phyloP scores from a whole-genome alignment of 1,140 invertebrate genomes.

The Bombus superbus region DNA sequence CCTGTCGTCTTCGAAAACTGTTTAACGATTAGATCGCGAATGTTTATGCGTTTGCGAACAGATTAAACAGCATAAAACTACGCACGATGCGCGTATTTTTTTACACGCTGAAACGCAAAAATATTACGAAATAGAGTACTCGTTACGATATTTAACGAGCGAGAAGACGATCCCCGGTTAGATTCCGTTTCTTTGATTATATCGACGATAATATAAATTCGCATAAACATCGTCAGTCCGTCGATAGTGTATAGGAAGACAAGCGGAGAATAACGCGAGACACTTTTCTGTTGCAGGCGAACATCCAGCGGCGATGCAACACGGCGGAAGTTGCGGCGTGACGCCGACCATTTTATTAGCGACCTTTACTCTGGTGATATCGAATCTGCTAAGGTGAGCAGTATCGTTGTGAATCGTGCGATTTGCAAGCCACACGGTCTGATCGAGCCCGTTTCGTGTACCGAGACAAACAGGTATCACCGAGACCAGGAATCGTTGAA shows the following conservation, averaged over 20 bases:
- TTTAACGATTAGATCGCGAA: too few relatives aligned
- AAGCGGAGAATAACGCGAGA: not conserved
- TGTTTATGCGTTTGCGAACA: too few relatives aligned
- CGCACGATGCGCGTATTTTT: too few relatives aligned
- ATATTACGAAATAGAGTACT: not conserved
- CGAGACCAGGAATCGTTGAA: not conserved
- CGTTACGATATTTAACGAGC: not conserved
- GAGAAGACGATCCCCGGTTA: not conserved
- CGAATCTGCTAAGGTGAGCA: slow-evolving; percentile 80
- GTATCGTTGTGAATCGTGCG: slow-evolving; percentile 54
- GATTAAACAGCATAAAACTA: too few relatives aligned
- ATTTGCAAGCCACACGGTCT: slow-evolving; percentile 1
- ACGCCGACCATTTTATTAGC: slow-evolving; percentile 75
- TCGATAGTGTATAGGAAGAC: not conserved
- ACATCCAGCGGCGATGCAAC: slow-evolving; percentile 85
- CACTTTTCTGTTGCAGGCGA: slow-evolving; percentile 80
- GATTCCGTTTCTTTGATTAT: too few relatives aligned
- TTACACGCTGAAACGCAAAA: too few relatives aligned
- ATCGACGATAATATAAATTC: too few relatives aligned
- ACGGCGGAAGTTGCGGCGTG: slow-evolving; percentile 80
- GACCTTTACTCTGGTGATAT: slow-evolving; percentile 72
- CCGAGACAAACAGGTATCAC: not conserved
- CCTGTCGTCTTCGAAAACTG: too few relatives aligned
- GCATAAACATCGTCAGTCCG: too few relatives aligned
- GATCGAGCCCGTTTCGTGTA: slow-evolving; percentile 14